Conservation (phyloP, 2,797 vertebrate species). For the Otolemur crassicaudatus region DNA sequence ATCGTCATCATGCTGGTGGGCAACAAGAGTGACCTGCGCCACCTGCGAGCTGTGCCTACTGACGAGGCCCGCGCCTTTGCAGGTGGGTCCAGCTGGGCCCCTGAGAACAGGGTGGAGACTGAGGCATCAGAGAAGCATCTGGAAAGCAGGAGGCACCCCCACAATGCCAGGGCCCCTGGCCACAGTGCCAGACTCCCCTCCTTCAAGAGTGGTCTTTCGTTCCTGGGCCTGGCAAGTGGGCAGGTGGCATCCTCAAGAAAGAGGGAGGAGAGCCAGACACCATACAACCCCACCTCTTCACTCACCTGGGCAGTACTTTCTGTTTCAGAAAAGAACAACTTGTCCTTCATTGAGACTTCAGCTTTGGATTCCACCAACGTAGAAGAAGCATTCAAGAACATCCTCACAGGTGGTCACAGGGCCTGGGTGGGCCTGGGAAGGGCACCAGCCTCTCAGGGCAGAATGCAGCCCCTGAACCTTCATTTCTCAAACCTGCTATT, state of each 20-base stretch:
- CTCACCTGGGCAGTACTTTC: not conserved
- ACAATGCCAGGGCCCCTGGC: not conserved
- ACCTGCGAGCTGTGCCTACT: slow-evolving; percentile 95
- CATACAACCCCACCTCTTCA: accelerated
- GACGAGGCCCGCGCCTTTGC: slow-evolving; percentile 96
- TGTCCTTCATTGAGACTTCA: slow-evolving; percentile 99
- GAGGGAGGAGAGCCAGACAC: not conserved
- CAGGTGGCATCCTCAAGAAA: not conserved
- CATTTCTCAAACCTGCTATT: not conserved
- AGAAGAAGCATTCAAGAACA: slow-evolving; percentile 99
- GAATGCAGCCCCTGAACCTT: not conserved
- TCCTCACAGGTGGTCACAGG: slow-evolving; percentile 93
- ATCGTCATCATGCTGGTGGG: slow-evolving; percentile 99
- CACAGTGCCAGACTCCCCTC: not conserved
- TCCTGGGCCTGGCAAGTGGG: not conserved
- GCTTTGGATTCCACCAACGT: slow-evolving; percentile 99
- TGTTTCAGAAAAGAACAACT: slow-evolving; percentile 96
- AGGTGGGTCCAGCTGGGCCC: slow-evolving; percentile 87
- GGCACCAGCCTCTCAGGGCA: not conserved
- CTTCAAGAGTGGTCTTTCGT: not conserved
- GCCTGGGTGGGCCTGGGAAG: not conserved
- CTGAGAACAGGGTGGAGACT: accelerated
- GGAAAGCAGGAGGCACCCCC: not conserved
- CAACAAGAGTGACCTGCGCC: slow-evolving; percentile 97
- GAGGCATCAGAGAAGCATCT: not conserved